These are phyloP conservation scores for Podarcis cretensis DNA, from an alignment of 2,113 vertebrate species.

Conservation along the genomic window DNA sequence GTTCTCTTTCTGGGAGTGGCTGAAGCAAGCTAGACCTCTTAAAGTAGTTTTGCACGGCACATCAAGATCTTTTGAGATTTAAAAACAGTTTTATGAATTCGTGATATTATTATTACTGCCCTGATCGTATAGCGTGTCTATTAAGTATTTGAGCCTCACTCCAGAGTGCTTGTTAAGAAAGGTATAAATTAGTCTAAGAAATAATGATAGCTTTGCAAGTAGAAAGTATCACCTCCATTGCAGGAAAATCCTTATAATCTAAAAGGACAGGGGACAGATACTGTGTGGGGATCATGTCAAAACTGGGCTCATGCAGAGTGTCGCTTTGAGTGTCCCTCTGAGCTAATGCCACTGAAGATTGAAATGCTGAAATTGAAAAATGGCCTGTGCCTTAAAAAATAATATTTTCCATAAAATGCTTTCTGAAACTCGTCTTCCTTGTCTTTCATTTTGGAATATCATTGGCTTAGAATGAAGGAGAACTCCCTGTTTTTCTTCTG, in stretches of 20 bases:
- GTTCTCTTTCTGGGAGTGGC: constrained; percentile 15
- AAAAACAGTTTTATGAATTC: constrained; percentile 23
- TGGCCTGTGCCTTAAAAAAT: not conserved
- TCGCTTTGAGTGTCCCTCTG: constrained; percentile 1
- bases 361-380: constrained; percentile 16
- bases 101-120: constrained; percentile 26
- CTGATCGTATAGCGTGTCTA: constrained; percentile 1
- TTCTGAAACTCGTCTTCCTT: not conserved
- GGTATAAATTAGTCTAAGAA: constrained; percentile 21
- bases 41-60: not conserved
- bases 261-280: not conserved
- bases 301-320: constrained; percentile 15
- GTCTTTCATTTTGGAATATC: not conserved
- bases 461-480: not conserved
- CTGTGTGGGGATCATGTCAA: not conserved
- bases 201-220: constrained; percentile 6
- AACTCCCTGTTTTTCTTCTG: not conserved
- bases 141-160: constrained; percentile 17
- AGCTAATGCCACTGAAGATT: not conserved
- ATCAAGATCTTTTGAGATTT: constrained; percentile 25
- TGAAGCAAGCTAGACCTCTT: constrained; percentile 1
- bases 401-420: not conserved
- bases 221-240: constrained; percentile 5
- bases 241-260: not conserved
- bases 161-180: constrained; percentile 19